These are phyloP conservation scores for Phyto melanocephala DNA, from an alignment of 2,888 invertebrate species.

Conservation along the genomic window DNA sequence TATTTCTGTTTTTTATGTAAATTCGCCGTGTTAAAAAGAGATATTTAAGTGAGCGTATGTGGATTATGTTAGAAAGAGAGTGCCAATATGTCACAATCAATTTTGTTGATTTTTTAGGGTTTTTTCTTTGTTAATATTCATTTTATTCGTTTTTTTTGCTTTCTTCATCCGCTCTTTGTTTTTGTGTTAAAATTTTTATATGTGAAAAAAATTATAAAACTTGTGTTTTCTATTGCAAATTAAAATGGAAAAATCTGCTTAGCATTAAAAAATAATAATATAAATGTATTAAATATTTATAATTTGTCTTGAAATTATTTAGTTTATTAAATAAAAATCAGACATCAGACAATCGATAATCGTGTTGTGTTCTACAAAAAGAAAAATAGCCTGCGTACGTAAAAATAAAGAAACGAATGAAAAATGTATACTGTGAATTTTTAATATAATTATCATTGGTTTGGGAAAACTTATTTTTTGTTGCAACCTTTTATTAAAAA, in stretches of 20 bases:
- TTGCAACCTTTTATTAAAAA: no score
- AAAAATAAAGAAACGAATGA: neutral
- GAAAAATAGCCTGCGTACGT: neutral
- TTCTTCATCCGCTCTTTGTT: conserved; percentile 54
- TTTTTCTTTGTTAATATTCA: conserved; percentile 57
- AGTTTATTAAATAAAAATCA: neutral
- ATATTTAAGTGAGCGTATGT: neutral
- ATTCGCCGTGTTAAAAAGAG: conserved; percentile 51
- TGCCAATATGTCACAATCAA: neutral
- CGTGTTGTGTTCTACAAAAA: neutral
- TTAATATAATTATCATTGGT: no score
- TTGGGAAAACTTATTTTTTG: no score
- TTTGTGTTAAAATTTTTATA: conserved; percentile 44
- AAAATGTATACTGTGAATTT: no score
- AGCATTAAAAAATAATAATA: neutral
- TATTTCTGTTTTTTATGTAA: conserved; percentile 48
- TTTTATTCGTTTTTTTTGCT: conserved; percentile 31
- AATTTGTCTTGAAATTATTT: neutral
- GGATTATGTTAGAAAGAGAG: conserved; percentile 43
- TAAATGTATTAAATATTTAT: neutral
- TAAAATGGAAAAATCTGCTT: conserved; percentile 17
- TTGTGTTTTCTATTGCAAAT: conserved; percentile 22
- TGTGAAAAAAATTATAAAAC: conserved; percentile 4
- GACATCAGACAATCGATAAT: conserved; percentile 36
- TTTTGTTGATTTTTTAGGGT: conserved; percentile 65